Base-by-base conservation (phyloP, 2,888 invertebrate genomes). In the Apotomis betuletana region DNA sequence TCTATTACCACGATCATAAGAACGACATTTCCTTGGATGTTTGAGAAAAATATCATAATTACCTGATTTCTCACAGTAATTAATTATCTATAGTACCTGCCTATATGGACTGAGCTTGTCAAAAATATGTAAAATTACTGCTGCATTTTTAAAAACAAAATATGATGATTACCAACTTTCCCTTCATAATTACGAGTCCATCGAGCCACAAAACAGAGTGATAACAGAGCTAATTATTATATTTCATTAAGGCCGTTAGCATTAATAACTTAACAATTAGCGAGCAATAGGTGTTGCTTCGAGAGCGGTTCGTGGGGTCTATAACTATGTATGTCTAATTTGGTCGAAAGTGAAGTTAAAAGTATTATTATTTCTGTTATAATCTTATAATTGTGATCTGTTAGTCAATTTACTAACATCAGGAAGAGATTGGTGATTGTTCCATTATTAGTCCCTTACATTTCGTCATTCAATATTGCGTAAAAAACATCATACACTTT, bases 171-270 rank as follows among this genome's bases (percentile, higher is more conserved):
- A 58, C 51, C 51, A 55, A 57, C 62, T 67, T 65, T 55, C 55
- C 46, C 46, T n/a, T 65, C 9, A 55, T 44, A 15, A 55, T 57
- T 55, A 55, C 27, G n/a, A 58, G 63, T 41, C 41, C 44, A 57
- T 52, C 38, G 71, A 71, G 62, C 67, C 27, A 60, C 46, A 57
- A 51, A 27, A 27, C 27, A 27, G 62, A 49, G 70, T 71, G 71
- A 62, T 71, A 71, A 71, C 41, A 61, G 38, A 52, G 49, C 49
- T 57, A 71, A 55, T 67, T 51, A 57, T 27, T 13, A 57, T 55
- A 52, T 27, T 51, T 57, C 15, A 41, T 70, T 51, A 52, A 41
- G 10, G 57, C 62, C 44, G 5, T 67, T 71, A 44, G 49, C 46
- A 46, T n/a, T 57, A 61, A 71, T 12, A 46, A 67, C 49, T 51